These are phyloP conservation scores for Papilio elwesi DNA, from an alignment of 2,888 invertebrate species.

Conservation along the genomic window DNA sequence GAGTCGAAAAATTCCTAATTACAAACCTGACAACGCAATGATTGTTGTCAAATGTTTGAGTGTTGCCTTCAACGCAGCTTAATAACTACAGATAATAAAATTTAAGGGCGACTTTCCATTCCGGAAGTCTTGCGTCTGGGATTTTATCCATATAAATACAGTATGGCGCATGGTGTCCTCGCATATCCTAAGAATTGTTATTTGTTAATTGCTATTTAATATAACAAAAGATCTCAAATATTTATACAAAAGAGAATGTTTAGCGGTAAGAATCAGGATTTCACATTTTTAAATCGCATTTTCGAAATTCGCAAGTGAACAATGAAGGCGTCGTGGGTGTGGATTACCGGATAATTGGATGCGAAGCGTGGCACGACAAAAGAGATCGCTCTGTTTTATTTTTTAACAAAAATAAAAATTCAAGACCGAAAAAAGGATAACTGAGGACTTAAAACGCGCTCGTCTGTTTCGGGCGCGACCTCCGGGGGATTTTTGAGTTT, in stretches of 20 bases:
- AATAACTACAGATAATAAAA: too few species aligned
- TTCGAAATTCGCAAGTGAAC: constrained; percentile 50
- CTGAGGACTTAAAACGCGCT: constrained; percentile 41
- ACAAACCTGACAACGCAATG: too few species aligned
- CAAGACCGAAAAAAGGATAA: constrained; percentile 45
- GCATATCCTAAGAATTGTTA: too few species aligned
- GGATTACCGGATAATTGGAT: constrained; percentile 64
- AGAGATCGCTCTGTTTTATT: constrained; percentile 50
- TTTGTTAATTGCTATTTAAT: too few species aligned
- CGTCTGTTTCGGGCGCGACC: constrained; percentile 49
- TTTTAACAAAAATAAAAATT: constrained; percentile 42
- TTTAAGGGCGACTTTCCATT: too few species aligned
- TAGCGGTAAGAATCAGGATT: not conserved
- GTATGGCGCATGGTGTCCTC: too few species aligned
- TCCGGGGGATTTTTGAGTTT: constrained; percentile 41
- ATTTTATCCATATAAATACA: too few species aligned
- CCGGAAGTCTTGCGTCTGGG: too few species aligned
- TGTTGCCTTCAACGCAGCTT: too few species aligned
- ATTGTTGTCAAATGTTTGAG: too few species aligned
- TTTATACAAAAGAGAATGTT: not conserved
- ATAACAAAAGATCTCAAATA: too few species aligned
- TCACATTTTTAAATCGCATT: constrained; percentile 46
- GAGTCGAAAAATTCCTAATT: too few species aligned
- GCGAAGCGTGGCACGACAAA: constrained; percentile 50
- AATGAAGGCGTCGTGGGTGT: constrained; percentile 57